Conservation (phyloP, 1,140 invertebrate genomes). For the Delia radicum region DNA sequence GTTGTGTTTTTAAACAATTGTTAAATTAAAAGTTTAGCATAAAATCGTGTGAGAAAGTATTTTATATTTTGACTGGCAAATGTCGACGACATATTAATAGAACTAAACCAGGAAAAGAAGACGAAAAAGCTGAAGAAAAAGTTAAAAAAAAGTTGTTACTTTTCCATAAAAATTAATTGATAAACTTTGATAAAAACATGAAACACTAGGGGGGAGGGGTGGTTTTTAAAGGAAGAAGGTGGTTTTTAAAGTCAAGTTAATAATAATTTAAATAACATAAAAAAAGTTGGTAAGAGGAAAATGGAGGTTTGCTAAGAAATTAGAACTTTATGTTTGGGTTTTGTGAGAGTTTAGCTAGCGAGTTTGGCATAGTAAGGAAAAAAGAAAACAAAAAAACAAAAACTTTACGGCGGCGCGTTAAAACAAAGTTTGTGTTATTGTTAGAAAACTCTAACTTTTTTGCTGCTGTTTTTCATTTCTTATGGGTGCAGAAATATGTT, state of each 20-base stretch:
- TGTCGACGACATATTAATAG: neutral
- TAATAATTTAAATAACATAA: slow-evolving; percentile 44
- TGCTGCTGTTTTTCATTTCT: neutral
- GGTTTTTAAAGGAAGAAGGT: neutral
- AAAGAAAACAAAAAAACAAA: neutral
- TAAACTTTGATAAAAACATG: slow-evolving; percentile 30
- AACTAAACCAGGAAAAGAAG: neutral
- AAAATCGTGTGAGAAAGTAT: neutral
- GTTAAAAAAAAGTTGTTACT: slow-evolving; percentile 12
- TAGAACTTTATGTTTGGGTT: slow-evolving; percentile 31
- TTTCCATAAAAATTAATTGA: slow-evolving; percentile 33
- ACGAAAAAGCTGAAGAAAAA: neutral
- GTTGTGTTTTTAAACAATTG: neutral
- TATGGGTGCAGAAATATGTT: slow-evolving; percentile 3
- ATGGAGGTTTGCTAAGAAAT: slow-evolving; percentile 13
- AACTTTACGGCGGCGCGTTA: slow-evolving; percentile 22
- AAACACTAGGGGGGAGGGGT: slow-evolving; percentile 22
- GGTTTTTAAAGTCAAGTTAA: slow-evolving; percentile 16
- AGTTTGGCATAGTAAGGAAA: slow-evolving; percentile 8
- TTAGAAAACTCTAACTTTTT: slow-evolving; percentile 24
- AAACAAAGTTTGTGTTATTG: slow-evolving; percentile 20
- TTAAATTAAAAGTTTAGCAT: neutral
- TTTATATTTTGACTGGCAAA: neutral
- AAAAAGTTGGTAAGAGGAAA: neutral
- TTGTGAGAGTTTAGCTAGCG: slow-evolving; percentile 14